Base-by-base conservation (phyloP, 1,140 invertebrate species). In the Bombyx mandarina region DNA sequence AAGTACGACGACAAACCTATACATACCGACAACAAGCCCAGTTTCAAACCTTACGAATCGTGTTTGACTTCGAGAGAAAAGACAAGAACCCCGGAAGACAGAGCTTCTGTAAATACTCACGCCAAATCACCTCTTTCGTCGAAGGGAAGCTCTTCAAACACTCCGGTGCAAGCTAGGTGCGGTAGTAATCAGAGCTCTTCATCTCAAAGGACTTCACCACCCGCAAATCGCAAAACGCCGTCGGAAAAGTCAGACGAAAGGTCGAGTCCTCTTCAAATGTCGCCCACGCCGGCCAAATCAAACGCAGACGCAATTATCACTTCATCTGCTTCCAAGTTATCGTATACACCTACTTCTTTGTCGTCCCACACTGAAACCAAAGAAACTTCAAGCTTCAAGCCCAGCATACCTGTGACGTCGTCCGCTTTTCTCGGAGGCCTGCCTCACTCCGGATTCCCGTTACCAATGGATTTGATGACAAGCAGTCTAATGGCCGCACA, bases 1-100 rank as follows among this genome's bases (percentile, higher is more conserved):
- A 93, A 90, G 77, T 90, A 86, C 69, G 88, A 84, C 58, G 89
- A 88, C 68, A 90, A 89, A 86, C 71, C 78, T 54, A 70, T 81
- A 54, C 90, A 92, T 48, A 70, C 86, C 48, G 87, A 89, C 63
- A 82, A 75, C 63, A 92, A 90, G 66, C 89, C 90, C n/a, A 92
- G 91, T 71, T 93, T 92, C 73, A 93, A 93, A 81, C 92, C 92
- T 66, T 93, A 93, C 77, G 93, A 93, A 75, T 91, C 91, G 52
- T 92, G 90, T 67, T 74, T 91, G 64, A 86, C 81, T 56, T 67
- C 84, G 63, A 86, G 90, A 77, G 90, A 91, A 82, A 91, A 91
- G 82, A 90, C 89, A 69, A 85, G 88, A 69, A 89, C 89, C 7
- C 90, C 90, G 0, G 90, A 91, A 64, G 90, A 90, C 55, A 80